A percentile compares a stretch with the other conserved stretches of the same genome.
Evolutionary conservation across 2,888 invertebrate species (phyloP).

Genomic region (Heterodera filipjevi): DNA sequence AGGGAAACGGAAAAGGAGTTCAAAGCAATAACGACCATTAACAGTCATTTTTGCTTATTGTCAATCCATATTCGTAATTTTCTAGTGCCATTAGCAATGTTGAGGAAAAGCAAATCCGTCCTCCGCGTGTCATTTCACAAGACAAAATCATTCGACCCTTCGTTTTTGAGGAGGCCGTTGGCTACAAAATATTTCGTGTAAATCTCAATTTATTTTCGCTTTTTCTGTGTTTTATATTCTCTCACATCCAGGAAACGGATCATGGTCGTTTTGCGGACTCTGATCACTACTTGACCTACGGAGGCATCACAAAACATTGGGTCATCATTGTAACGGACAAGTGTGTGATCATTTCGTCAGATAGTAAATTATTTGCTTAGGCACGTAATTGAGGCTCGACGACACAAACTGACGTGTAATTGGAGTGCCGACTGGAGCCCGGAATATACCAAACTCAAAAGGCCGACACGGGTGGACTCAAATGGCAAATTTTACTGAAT

Average conservation of each 20-base stretch:
- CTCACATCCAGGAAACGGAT: conserved; percentile 74
- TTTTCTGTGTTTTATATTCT: not conserved
- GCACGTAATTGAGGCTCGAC: conserved; percentile 73
- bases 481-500: conserved; percentile 4
- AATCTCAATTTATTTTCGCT: not conserved
- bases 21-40: too few species aligned
- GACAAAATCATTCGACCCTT: conserved; percentile 88
- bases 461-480: conserved; percentile 29
- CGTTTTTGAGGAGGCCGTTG: conserved; percentile 80
- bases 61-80: too few species aligned
- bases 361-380: conserved; percentile 53
- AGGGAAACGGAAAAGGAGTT: too few species aligned
- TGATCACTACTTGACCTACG: conserved; percentile 81
- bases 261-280: conserved; percentile 79
- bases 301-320: conserved; percentile 59
- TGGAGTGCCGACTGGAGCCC: conserved; percentile 72
- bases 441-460: conserved; percentile 77
- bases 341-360: conserved; percentile 67
- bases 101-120: conserved; percentile 73
- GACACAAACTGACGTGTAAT: conserved; percentile 84
- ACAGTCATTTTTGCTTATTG: too few species aligned
- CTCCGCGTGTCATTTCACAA: conserved; percentile 81
- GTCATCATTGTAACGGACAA: conserved; percentile 67
- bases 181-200: conserved; percentile 82
- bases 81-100: conserved; percentile 42